Base-by-base conservation (phyloP, 2,888 invertebrate genomes). In the Steinernema carpocapsae region DNA sequence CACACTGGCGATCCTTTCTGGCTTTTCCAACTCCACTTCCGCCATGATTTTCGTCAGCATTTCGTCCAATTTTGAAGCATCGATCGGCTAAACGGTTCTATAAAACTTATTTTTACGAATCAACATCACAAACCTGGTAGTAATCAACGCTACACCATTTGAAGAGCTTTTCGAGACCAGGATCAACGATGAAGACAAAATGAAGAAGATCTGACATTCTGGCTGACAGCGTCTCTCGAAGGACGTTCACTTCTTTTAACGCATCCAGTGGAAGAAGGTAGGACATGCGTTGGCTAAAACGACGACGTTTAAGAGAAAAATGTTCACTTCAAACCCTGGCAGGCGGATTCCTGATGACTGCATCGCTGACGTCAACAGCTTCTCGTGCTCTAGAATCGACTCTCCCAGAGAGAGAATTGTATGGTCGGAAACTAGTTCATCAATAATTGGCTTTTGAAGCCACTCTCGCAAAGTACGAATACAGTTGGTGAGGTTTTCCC, bases 301-400 rank as follows among this genome's bases (percentile, higher is more conserved):
- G 19, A 22, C 12, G 29, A 3, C n/a, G 10, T 71, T 17, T 6
- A 22, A 29, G 12, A 37, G 19, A 17, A 70, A 12, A 22, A n/a
- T 3, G 17, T 64, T 72, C 4, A 7, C 70, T 12, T 24, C 45
- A 82, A 6, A 37, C 82, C 84, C 84, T 0, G 84, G 84, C 7
- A 84, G 76, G 72, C 84, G 74, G 22, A 84, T 76, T 22, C 82
- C 83, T 26, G 79, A 77, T 1, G 81, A 79, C 59, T 84, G 84
- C 79, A 83, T 79, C 43, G 81, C 78, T 0, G 82, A 80, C 10
- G 83, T 81, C 59, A 84, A 75, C 52, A 78, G 79, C 76, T 84
- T 82, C 73, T 84, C 84, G 73, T 79, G 76, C 64, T 84, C 84
- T 22, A 84, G 79, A 10, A 84, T 72, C 52, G 79, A 78, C 52